Conservation (phyloP, 2,113 vertebrate genomes). For the Trochalopteron elliotii region DNA sequence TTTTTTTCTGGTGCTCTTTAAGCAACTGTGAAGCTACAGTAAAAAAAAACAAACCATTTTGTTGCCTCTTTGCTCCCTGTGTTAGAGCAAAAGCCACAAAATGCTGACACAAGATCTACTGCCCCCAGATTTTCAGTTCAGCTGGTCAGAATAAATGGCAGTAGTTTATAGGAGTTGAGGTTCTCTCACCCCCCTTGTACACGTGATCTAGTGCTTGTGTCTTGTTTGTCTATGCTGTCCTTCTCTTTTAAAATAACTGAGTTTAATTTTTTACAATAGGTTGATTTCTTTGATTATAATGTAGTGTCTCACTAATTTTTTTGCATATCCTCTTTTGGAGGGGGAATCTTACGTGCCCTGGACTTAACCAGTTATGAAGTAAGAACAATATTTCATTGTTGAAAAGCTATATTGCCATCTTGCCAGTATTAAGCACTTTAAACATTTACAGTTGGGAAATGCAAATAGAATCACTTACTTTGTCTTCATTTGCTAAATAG, state of each 20-base stretch:
- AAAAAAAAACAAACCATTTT: rapidly evolving
- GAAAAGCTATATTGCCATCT: background rate
- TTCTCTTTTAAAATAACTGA: background rate
- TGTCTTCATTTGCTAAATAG: background rate
- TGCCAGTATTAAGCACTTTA: background rate
- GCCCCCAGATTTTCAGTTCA: background rate
- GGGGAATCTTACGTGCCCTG: background rate
- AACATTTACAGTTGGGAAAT: background rate
- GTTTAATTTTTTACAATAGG: background rate
- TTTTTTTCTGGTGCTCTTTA: background rate
- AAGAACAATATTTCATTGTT: background rate
- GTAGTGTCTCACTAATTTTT: background rate
- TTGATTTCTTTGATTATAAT: background rate
- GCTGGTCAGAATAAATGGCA: background rate
- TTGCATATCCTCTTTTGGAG: background rate
- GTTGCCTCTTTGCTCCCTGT: background rate
- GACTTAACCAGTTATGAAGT: background rate
- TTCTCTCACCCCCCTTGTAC: background rate
- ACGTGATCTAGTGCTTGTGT: background rate
- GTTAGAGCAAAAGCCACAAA: background rate
- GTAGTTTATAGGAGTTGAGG: background rate
- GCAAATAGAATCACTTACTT: background rate
- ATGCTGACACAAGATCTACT: background rate
- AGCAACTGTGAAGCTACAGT: background rate
- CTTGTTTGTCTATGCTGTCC: background rate